Evolutionary conservation across 2,113 vertebrate species (phyloP).

Genomic region (Strix uralensis): DNA sequence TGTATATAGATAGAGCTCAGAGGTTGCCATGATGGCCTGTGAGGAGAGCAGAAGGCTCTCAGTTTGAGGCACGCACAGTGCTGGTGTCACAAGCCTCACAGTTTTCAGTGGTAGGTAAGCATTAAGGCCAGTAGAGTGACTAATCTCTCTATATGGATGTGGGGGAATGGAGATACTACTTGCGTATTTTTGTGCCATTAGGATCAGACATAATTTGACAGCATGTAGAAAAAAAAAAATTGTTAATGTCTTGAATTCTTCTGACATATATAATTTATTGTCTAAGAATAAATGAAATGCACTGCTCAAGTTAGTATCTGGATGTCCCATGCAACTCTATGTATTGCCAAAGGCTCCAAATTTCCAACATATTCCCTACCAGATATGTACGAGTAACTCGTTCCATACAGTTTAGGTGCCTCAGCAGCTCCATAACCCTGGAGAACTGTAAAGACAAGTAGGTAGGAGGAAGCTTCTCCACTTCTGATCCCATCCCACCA

Average conservation of each 20-base stretch:
- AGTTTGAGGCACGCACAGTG: fast-evolving
- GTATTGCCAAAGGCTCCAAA: not conserved
- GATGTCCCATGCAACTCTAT: not conserved
- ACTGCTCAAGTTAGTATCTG: not conserved
- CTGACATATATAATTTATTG: not conserved
- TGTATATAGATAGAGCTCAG: not conserved
- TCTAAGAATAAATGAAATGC: not conserved
- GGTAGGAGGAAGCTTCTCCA: not conserved
- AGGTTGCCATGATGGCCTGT: not conserved
- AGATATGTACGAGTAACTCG: not conserved
- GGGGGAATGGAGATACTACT: not conserved
- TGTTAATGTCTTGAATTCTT: not conserved
- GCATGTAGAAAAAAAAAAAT: not conserved
- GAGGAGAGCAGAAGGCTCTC: not conserved
- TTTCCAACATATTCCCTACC: not conserved
- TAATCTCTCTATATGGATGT: not conserved
- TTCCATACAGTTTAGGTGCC: not conserved
- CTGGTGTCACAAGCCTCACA: not conserved
- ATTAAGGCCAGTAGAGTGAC: not conserved
- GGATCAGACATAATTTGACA: not conserved
- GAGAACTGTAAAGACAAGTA: not conserved
- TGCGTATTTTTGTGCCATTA: not conserved
- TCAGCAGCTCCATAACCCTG: not conserved
- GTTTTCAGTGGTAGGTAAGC: not conserved
- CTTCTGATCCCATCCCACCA: not conserved